Percentiles rank a stretch among this genome's conserved stretches.
Evolutionary conservation across 92 coral and sea anemone species (phyloP).

Genomic region (Siderastrea radians): DNA sequence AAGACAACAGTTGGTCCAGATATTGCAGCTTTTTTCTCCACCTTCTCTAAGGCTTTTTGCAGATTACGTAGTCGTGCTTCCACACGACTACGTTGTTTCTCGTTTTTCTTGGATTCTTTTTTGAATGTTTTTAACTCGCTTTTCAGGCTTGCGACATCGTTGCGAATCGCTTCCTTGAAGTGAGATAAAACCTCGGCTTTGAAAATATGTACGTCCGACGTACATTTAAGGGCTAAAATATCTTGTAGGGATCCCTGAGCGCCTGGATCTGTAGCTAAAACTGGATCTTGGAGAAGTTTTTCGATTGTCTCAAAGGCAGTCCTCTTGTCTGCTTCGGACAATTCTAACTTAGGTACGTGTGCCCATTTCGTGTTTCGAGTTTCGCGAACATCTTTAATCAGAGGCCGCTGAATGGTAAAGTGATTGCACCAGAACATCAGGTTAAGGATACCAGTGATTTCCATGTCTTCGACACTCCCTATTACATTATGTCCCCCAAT

Average conservation of each 20-base stretch:
- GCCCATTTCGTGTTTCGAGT: conserved; percentile 82
- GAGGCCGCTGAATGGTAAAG: conserved; percentile 61
- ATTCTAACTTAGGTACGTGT: conserved; percentile 74
- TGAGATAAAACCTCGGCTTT: conserved; percentile 15
- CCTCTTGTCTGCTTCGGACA: conserved; percentile 60
- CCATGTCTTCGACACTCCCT: conserved; percentile 53
- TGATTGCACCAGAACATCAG: conserved; percentile 78
- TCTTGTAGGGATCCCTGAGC: conserved; percentile 58
- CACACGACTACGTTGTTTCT: conserved; percentile 16
- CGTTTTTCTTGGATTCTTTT: conserved; percentile 26
- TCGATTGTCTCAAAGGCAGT: conserved; percentile 75
- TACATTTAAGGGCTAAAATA: conserved; percentile 7
- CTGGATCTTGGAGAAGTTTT: conserved; percentile 79
- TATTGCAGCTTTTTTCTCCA: not conserved
- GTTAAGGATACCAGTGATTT: conserved; percentile 81
- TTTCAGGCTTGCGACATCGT: not conserved
- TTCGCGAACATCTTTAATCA: conserved; percentile 72
- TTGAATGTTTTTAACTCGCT: conserved; percentile 11
- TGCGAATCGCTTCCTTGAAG: conserved; percentile 22
- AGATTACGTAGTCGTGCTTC: conserved; percentile 23
- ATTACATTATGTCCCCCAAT: conserved; percentile 49
- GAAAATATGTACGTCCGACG: conserved; percentile 20
- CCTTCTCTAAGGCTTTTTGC: not conserved
- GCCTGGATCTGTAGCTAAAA: conserved; percentile 56
- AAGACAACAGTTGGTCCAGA: not conserved